Evolutionary conservation across 1,140 invertebrate species (phyloP).

Genomic region (Lasaia peninsularis): DNA sequence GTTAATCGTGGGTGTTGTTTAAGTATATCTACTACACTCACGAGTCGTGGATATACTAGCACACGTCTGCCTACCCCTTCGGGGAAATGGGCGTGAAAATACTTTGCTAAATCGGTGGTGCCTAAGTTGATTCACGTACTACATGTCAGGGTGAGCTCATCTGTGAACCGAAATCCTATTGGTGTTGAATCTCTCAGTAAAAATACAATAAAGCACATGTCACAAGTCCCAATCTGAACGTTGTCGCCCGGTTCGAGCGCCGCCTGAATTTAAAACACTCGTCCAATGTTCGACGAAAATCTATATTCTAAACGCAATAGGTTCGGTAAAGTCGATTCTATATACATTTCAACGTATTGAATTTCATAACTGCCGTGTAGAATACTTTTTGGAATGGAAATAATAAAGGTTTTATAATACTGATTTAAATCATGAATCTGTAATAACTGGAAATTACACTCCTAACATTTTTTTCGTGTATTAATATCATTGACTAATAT

Average conservation of each 20-base stretch:
- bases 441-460: too few species aligned
- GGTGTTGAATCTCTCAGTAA: constrained; percentile 30
- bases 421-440: too few species aligned
- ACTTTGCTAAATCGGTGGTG: neutral
- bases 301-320: constrained; percentile 27
- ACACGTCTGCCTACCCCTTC: too few species aligned
- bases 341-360: constrained; percentile 13
- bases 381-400: neutral
- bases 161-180: constrained; percentile 28
- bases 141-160: constrained; percentile 15
- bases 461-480: too few species aligned
- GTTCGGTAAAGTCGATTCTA: constrained; percentile 4
- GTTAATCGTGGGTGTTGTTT: too few species aligned
- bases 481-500: too few species aligned
- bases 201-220: constrained; percentile 38
- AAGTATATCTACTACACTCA: too few species aligned
- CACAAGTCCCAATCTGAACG: constrained; percentile 28
- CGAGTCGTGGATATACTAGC: too few species aligned
- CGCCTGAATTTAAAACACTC: constrained; percentile 32
- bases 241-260: constrained; percentile 24
- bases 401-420: too few species aligned
- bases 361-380: constrained; percentile 10
- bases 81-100: too few species aligned
- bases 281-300: constrained; percentile 28
- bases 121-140: neutral